Evolutionary conservation across 1,140 invertebrate species (phyloP), one percentile per base, ranked within the genome.

Genomic region (Panonychus citri): DNA sequence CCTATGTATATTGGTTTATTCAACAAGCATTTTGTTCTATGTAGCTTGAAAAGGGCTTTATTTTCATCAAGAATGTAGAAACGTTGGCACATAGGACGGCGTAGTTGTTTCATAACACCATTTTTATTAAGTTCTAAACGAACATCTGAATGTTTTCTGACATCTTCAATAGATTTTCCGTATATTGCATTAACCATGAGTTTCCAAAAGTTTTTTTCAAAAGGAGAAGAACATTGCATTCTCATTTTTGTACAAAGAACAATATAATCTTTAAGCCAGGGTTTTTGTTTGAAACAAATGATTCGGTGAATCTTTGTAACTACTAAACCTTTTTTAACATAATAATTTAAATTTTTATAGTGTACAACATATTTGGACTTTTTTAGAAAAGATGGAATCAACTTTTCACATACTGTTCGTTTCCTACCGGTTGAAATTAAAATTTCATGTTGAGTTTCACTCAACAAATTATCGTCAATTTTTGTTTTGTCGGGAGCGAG

Each of bases 111-210:
- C 63, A 65, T 55, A 27, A 62, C 63, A 55, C 67, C 65, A 50
- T 65, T 55, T 46, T 21, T 37, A 64, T 64, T 66, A 48, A 26
- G 56, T 26, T 63, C 64, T 62, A 73, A 57, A 65, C 64, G 65
- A 3, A 74, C 63, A 63, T 71, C 63, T 28, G 65, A 64, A 60
- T 66, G 61, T 55, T 73, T 72, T 58, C 66, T 63, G n/a, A 71
- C 62, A 65, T 73, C 73, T 65, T 74, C 71, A 64, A 72, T 72
- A 1, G 67, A 69, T 66, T 72, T 72, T 2, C 70, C 72, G 63
- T 69, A 74, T 17, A 71, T 62, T 3, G 66, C 61, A 63, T 74
- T 73, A 61, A 71, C 71, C 60, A 73, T 66, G 55, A 74, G 57
- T 57, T 66, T 66, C 52, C 59, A 64, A 25, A 66, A 66, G 57